phyloP scores from a whole-genome alignment of 1,140 invertebrate genomes.

The Drosophila aff. region DNA sequence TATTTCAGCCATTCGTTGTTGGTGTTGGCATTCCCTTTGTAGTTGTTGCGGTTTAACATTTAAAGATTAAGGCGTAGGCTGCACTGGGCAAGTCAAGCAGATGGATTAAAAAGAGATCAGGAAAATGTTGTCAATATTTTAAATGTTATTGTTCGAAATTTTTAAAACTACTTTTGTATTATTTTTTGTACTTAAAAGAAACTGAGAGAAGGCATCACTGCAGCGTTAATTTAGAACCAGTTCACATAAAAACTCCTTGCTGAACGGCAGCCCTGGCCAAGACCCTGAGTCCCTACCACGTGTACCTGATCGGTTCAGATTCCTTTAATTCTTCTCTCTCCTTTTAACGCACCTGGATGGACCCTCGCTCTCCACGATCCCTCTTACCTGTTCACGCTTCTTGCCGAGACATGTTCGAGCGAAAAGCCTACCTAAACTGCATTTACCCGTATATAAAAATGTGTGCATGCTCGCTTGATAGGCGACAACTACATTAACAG shows the following conservation, averaged over 20 bases:
- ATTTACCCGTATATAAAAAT: slow-evolving; percentile 11
- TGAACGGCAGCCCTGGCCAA: slow-evolving; percentile 3
- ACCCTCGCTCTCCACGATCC: slow-evolving; percentile 2
- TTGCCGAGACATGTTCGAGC: slow-evolving; percentile 59
- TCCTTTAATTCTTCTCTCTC: slow-evolving; percentile 11
- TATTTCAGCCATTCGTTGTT: slow-evolving; percentile 64
- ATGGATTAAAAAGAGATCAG: slow-evolving; percentile 6
- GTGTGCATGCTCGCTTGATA: slow-evolving; percentile 4
- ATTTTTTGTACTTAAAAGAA: too few relatives aligned
- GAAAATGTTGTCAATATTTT: slow-evolving; percentile 1
- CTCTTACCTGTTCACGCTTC: slow-evolving; percentile 55
- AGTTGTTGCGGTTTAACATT: slow-evolving; percentile 53
- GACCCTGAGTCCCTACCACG: background rate
- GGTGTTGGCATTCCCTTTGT: slow-evolving; percentile 32
- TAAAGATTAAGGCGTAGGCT: slow-evolving; percentile 49
- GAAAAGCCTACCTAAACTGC: slow-evolving; percentile 51
- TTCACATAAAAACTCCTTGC: background rate
- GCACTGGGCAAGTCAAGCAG: slow-evolving; percentile 26
- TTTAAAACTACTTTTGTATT: background rate
- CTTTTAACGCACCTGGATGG: slow-evolving; percentile 16
- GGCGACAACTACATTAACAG: slow-evolving; percentile 47
- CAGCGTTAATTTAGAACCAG: slow-evolving; percentile 2
- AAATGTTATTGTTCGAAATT: too few relatives aligned
- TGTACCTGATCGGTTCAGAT: slow-evolving; percentile 26
- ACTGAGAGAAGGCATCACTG: background rate